Evolutionary conservation across 1,140 invertebrate genomes (phyloP), one percentile per base, ranked within the genome.

Genomic region (Armadillidium nasatum): DNA sequence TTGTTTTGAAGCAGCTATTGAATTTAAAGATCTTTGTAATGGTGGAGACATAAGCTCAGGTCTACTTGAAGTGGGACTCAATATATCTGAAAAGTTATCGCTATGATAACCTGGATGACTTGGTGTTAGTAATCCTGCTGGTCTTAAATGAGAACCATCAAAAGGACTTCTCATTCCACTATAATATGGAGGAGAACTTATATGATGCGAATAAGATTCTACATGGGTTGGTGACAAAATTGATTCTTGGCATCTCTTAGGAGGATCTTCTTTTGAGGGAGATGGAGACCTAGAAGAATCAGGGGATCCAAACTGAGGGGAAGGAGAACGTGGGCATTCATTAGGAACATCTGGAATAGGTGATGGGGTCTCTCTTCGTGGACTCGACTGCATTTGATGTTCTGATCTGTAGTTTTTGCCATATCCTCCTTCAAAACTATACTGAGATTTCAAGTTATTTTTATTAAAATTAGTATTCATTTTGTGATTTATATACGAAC

Each of bases 241-340:
- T n/a, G 72, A 15, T 23, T 74, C 68, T 68, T 60, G 13, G 7
- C 66, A 66, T 21, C 72, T 72, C 3, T 72, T 50, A 15, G 75
- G 78, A 9, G 75, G 68, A 21, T 15, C 19, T 19, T 60, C 50
- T 19, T 60, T 60, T 7, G 54, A 46, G 19, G 80, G 80, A 19
- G 77, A 79, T 43, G 80, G 75, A 19, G 80, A 81, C 21, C 80
- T 75, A 19, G 80, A 81, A 44, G 80, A 81, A 54, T 77, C 78
- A 9, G 80, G 80, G 44, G 80, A 81, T 19, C 80, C 80, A 77
- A 77, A 81, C 73, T 81, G 80, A 11, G 80, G 80, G 10, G 80
- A 78, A n/a, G 80, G 80, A 9, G 80, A 81, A 46, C 74, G 78
- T 44, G 80, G 80, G 69, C 80, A 81, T 67, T 81, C 80, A 43